A percentile compares a stretch with the other conserved stretches of the same genome.
Conservation (phyloP, 2,797 vertebrate genomes). For the Picus viridis region DNA sequence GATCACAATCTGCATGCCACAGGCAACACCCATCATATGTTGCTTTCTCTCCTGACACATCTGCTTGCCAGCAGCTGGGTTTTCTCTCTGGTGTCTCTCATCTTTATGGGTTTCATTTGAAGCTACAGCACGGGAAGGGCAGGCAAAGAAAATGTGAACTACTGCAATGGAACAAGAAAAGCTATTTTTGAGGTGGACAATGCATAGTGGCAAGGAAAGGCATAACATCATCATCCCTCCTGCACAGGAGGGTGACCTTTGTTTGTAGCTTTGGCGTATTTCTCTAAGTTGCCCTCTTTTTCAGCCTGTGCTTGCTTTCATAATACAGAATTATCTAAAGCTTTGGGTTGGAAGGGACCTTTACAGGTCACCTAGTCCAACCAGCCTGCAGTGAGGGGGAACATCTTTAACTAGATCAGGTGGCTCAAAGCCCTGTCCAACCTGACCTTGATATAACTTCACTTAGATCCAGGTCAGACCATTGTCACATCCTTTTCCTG, state of each 20-base stretch:
- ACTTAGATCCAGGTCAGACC: not conserved
- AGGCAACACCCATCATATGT: fast-evolving
- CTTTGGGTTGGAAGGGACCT: not conserved
- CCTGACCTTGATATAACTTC: not conserved
- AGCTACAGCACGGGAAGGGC: not conserved
- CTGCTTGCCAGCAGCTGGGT: not conserved
- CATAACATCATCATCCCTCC: not conserved
- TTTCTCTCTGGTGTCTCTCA: not conserved
- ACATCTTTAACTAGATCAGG: not conserved
- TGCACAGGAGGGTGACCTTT: not conserved
- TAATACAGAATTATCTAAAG: not conserved
- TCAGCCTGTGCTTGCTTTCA: not conserved
- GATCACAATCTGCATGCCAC: not conserved
- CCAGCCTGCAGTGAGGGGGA: not conserved
- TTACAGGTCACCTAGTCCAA: not conserved
- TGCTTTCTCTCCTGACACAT: not conserved
- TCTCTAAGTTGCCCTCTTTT: not conserved
- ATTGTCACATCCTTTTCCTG: not conserved
- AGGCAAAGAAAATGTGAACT: not conserved
- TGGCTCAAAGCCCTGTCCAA: not conserved
- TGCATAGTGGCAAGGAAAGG: not conserved
- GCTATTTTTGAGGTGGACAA: not conserved
- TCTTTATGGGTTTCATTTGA: not conserved
- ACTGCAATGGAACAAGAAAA: not conserved
- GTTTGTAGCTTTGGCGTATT: not conserved